Conservation (phyloP, 2,888 invertebrate species). For the Caenorhabditis macrosperma region DNA sequence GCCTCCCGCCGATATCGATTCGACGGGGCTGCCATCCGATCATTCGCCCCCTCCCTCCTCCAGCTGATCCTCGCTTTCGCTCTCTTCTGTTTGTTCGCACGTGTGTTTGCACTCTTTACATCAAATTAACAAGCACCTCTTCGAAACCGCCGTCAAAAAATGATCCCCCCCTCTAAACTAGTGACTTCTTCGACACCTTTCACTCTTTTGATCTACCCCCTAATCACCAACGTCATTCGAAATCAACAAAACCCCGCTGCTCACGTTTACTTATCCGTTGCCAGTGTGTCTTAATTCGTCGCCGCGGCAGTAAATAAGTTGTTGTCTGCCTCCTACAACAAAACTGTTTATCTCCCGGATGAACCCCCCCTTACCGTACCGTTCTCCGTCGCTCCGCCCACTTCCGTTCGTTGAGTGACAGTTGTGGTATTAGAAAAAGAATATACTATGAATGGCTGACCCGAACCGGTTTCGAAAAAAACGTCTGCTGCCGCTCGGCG, state of each 20-base stretch:
- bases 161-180: background rate
- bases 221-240: constrained; percentile 3
- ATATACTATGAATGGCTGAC: background rate
- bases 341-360: constrained; percentile 6
- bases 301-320: constrained; percentile 11
- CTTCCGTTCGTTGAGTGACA: constrained; percentile 1
- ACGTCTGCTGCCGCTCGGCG: background rate
- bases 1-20: constrained; percentile 9
- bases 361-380: constrained; percentile 7
- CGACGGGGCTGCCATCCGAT: background rate
- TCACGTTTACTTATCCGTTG: no score
- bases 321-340: background rate
- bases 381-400: background rate
- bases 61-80: constrained; percentile 32
- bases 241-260: no score
- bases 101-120: constrained; percentile 31
- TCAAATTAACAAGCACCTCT: constrained; percentile 5
- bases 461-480: constrained; percentile 36
- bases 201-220: background rate
- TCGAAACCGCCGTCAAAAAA: background rate
- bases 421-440: constrained; percentile 3
- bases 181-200: background rate
- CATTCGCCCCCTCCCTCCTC: constrained; percentile 4
- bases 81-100: constrained; percentile 25
- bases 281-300: no score